phyloP scores from a whole-genome alignment of 2,113 vertebrate species.

The Nothocercus julius region DNA sequence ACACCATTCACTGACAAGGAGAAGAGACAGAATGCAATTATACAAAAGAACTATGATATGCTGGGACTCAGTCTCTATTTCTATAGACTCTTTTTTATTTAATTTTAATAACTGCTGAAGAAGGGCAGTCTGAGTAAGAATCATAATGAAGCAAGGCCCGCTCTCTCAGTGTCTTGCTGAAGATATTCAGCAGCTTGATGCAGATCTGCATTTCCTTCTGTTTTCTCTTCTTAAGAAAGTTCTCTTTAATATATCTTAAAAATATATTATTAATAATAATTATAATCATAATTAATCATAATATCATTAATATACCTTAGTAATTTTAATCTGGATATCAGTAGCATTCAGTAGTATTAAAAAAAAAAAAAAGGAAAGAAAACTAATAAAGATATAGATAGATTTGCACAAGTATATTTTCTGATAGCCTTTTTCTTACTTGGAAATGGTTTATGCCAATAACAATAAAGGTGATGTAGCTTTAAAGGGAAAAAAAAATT shows the following conservation, averaged over 20 bases:
- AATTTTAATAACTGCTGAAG: background rate
- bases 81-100: background rate
- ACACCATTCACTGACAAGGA: background rate
- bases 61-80: background rate
- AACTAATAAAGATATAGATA: background rate
- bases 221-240: background rate
- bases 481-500: rapidly evolving
- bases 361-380: background rate
- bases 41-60: background rate
- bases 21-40: background rate
- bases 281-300: too few species aligned
- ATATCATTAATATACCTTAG: background rate
- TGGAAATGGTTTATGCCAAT: background rate
- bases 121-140: background rate
- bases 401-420: background rate
- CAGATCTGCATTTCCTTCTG: background rate
- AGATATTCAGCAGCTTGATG: background rate
- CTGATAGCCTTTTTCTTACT: background rate
- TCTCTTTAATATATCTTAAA: too few species aligned
- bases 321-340: background rate
- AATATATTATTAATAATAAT: too few species aligned
- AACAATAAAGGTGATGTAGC: background rate
- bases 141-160: background rate
- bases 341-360: background rate
- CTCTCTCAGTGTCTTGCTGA: background rate